A percentile compares a stretch with the other conserved stretches of the same genome.
Evolutionary conservation across 2,888 invertebrate species (phyloP).

Genomic region (Sthenelais limicola): DNA sequence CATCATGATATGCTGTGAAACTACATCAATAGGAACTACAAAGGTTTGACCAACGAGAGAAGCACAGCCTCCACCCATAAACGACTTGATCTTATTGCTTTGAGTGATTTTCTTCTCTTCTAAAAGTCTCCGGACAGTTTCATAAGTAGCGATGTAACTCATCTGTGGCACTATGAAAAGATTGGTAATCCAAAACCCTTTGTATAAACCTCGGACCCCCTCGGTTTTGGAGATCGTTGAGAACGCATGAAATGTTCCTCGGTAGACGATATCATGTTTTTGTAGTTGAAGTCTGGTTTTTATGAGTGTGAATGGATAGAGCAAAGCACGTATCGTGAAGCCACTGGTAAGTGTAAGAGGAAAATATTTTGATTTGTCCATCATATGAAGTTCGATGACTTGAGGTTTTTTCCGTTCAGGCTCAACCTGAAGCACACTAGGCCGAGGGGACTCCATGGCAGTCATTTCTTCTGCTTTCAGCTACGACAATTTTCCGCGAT

Average conservation of each 20-base stretch:
- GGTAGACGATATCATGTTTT: conserved; percentile 78
- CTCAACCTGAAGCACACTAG: too few species aligned
- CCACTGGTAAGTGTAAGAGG: conserved; percentile 93
- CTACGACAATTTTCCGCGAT: too few species aligned
- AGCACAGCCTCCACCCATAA: conserved; percentile 91
- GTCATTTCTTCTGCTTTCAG: too few species aligned
- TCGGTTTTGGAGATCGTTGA: conserved; percentile 88
- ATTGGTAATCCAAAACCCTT: conserved; percentile 96
- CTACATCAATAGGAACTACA: conserved; percentile 95
- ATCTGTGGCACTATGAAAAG: conserved; percentile 77
- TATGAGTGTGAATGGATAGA: conserved; percentile 94
- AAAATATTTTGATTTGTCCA: conserved; percentile 95
- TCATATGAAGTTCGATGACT: conserved; percentile 98
- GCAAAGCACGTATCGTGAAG: conserved; percentile 81
- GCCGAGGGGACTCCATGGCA: neutral
- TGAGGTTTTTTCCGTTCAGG: conserved; percentile 45
- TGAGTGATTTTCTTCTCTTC: conserved; percentile 76
- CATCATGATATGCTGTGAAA: conserved; percentile 97
- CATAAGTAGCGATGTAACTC: conserved; percentile 91
- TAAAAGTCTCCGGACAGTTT: conserved; percentile 87
- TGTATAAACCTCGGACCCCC: conserved; percentile 89
- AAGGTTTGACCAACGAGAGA: conserved; percentile 95
- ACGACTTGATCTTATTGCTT: conserved; percentile 75
- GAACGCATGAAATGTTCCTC: conserved; percentile 87
- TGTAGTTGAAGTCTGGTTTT: conserved; percentile 90